Percentiles rank a stretch among this genome's conserved stretches.
Conservation (phyloP, 2,797 vertebrate genomes). For the Gobio occitaniae region DNA sequence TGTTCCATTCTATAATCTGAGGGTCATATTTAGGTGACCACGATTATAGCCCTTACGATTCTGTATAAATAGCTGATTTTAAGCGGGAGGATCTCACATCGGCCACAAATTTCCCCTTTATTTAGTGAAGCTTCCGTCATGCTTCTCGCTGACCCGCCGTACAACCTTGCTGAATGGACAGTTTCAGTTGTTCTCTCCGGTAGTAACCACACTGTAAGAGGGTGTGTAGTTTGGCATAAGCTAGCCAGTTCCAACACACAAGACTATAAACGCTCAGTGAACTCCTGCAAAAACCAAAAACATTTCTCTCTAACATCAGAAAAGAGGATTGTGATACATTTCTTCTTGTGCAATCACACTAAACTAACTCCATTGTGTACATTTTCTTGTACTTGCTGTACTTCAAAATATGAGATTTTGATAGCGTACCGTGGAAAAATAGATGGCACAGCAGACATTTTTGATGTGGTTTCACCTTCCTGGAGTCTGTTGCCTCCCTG, state of each 20-base stretch:
- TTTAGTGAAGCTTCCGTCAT: slow-evolving; percentile 66
- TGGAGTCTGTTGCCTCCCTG: slow-evolving; percentile 59
- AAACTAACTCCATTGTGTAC: neutral
- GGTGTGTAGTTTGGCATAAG: slow-evolving; percentile 33
- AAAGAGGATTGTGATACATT: neutral
- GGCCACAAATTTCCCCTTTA: slow-evolving; percentile 64
- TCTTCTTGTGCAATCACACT: neutral
- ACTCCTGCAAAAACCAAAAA: neutral
- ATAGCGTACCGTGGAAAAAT: slow-evolving; percentile 30
- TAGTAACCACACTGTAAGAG: slow-evolving; percentile 37
- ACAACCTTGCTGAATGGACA: slow-evolving; percentile 30
- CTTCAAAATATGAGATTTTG: slow-evolving; percentile 14
- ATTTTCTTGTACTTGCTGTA: neutral
- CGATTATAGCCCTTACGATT: slow-evolving; percentile 76
- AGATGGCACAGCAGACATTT: slow-evolving; percentile 31
- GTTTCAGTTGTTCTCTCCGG: neutral
- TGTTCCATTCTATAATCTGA: slow-evolving; percentile 75
- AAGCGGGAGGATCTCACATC: slow-evolving; percentile 64
- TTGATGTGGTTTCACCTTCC: slow-evolving; percentile 72
- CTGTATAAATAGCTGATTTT: slow-evolving; percentile 73
- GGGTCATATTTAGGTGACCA: slow-evolving; percentile 74
- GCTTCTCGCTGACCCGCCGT: slow-evolving; percentile 64
- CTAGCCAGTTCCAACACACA: slow-evolving; percentile 6
- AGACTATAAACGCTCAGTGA: slow-evolving; percentile 12
- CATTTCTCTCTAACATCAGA: neutral